A percentile compares a stretch with the other conserved stretches of the same genome.
Conservation (phyloP, 2,113 vertebrate genomes). For the Sinosuthora webbiana region DNA sequence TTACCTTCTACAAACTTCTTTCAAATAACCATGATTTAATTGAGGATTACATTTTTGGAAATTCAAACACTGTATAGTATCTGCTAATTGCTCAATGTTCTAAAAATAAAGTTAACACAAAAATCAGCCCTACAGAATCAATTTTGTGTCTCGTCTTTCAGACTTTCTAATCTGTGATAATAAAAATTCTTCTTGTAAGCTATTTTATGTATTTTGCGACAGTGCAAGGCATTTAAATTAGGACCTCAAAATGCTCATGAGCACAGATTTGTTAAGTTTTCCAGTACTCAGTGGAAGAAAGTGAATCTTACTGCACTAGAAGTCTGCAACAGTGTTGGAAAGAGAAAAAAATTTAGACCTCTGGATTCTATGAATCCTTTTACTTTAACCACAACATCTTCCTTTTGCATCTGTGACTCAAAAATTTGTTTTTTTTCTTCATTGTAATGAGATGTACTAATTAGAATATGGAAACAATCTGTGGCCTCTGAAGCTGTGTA, state of each 20-base stretch:
- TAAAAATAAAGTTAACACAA: neutral
- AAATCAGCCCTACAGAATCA: neutral
- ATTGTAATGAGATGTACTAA: neutral
- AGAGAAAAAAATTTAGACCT: neutral
- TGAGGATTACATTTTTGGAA: neutral
- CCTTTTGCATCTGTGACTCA: neutral
- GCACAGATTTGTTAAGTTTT: neutral
- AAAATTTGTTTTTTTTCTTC: conserved; percentile 14
- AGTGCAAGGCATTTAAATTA: neutral
- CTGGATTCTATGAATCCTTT: neutral
- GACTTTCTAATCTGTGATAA: neutral
- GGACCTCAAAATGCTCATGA: neutral
- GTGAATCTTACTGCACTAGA: neutral
- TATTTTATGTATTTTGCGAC: neutral
- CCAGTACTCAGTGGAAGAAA: neutral
- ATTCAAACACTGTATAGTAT: neutral
- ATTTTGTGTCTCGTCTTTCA: neutral
- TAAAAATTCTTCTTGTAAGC: neutral
- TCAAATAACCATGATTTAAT: neutral
- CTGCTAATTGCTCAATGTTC: neutral
- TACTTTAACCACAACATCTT: neutral
- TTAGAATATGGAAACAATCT: conserved; percentile 38
- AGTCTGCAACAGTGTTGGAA: neutral
- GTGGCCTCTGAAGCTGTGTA: conserved; percentile 1
- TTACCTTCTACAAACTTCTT: neutral